These are phyloP conservation scores for Phoronis australis DNA, from an alignment of 2,888 invertebrate genomes.

Conservation along the genomic window DNA sequence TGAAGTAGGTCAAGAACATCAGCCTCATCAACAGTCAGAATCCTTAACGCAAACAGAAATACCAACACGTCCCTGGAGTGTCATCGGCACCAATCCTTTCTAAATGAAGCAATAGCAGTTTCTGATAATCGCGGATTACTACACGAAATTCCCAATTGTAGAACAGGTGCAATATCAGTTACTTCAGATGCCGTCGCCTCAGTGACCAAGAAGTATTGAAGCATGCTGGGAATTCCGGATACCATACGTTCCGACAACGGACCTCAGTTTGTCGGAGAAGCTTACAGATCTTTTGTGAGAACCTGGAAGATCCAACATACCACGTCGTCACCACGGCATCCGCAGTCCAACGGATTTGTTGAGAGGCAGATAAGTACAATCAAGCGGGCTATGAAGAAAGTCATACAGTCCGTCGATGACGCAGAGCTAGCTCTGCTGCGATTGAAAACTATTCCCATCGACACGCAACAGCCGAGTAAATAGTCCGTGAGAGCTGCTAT, in stretches of 20 bases:
- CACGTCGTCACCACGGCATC: slow-evolving; percentile 2
- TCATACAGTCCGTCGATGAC: too few relatives aligned
- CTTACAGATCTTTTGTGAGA: background rate
- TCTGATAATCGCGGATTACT: slow-evolving; percentile 1
- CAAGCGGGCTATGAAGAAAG: background rate
- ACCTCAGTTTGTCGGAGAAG: slow-evolving; percentile 1
- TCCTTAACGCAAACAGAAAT: too few relatives aligned
- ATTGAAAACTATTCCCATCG: too few relatives aligned
- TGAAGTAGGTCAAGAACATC: too few relatives aligned
- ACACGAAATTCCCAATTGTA: background rate
- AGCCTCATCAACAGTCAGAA: too few relatives aligned
- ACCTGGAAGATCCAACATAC: background rate
- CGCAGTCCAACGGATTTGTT: slow-evolving; percentile 2
- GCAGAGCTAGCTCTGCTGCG: too few relatives aligned
- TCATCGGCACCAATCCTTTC: too few relatives aligned
- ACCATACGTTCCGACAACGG: slow-evolving; percentile 3
- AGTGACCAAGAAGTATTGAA: background rate
- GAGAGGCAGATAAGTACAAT: background rate
- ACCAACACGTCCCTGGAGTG: too few relatives aligned
- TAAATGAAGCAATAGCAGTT: too few relatives aligned
- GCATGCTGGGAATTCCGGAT: background rate
- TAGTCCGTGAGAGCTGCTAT: too few relatives aligned
- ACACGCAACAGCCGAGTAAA: too few relatives aligned
- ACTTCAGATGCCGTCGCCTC: background rate
- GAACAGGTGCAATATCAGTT: background rate